Base-by-base conservation (phyloP, 2,113 vertebrate genomes). In the Rattus norvegicus region DNA sequence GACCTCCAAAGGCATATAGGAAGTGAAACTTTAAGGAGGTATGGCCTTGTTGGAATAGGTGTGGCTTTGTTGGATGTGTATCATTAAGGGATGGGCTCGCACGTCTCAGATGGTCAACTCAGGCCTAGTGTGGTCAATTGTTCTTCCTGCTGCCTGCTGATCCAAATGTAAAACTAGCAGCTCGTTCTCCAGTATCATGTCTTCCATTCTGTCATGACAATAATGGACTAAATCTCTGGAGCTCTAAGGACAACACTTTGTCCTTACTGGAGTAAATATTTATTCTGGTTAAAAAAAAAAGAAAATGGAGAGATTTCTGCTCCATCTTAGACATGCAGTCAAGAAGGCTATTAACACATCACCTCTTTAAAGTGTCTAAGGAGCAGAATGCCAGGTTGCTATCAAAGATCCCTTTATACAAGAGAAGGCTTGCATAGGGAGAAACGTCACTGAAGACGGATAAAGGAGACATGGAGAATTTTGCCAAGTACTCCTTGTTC, bases 331-430 rank as follows among this genome's bases (percentile, higher is more conserved):
- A 47, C 88, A 92, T 94, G 87, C 90, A 96, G 88, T 80, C 88
- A 95, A 88, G 54, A 91, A 91, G 4, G 2, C 84, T 94, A 69
- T 96, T 94, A 69, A 94, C 84, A 92, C 43, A 73, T 72, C 33
- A 90, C 83, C 67, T 24, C 56, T 79, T 88, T 92, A 83, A 93
- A 96, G 90, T 94, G 47, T 94, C 96, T 88, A 80, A 73, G 28
- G 59, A 92, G 93, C 75, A 96, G 96, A 88, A 92, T 94, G 79
- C 88, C 92, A 96, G 90, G 39, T 26, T 93, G n/a, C 61, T 90
- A 43, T 84, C 54, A 94, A 83, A 86, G n/a, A 65, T 61, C 36
- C 24, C 89, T 94, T 96, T 72, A 28, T 81, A 13, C 76, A 76
- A 88, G 69, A 56, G 79, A 92, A 95, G 33, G 76, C 17, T 73